Percentiles rank a stretch among this genome's conserved stretches.
phyloP scores from a whole-genome alignment of 2,797 vertebrate genomes.

The Falco biarmicus region DNA sequence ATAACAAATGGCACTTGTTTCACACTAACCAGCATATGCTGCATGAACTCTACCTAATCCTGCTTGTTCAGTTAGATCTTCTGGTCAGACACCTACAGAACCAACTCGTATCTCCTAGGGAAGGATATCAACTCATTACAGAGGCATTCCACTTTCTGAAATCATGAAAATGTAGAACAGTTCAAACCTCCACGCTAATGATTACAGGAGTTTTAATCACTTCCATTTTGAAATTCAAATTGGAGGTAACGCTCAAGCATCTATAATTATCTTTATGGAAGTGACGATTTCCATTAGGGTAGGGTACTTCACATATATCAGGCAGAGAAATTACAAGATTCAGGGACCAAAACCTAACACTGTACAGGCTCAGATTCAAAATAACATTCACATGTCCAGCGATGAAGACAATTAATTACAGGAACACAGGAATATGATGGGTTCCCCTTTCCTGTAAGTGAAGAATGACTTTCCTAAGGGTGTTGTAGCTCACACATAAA shows the following conservation, averaged over 20 bases:
- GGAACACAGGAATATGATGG: neutral
- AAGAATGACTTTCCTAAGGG: neutral
- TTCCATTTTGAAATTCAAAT: constrained; percentile 27
- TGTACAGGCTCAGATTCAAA: neutral
- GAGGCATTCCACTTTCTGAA: neutral
- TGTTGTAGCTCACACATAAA: neutral
- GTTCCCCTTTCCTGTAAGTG: neutral
- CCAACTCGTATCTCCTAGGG: neutral
- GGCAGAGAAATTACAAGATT: neutral
- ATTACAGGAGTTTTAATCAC: neutral
- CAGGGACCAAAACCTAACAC: neutral
- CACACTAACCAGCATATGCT: neutral
- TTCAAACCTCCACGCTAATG: neutral
- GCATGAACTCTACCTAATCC: neutral
- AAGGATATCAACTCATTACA: neutral
- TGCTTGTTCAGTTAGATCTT: neutral
- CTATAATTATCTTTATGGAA: neutral
- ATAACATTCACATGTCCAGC: neutral
- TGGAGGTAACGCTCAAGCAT: neutral
- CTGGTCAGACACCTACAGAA: neutral
- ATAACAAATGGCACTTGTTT: neutral
- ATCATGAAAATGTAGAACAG: neutral
- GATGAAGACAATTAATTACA: neutral
- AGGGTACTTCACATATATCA: neutral
- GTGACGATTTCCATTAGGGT: neutral